Conservation (phyloP, 1,140 invertebrate genomes). For the Cotesia vestalis region DNA sequence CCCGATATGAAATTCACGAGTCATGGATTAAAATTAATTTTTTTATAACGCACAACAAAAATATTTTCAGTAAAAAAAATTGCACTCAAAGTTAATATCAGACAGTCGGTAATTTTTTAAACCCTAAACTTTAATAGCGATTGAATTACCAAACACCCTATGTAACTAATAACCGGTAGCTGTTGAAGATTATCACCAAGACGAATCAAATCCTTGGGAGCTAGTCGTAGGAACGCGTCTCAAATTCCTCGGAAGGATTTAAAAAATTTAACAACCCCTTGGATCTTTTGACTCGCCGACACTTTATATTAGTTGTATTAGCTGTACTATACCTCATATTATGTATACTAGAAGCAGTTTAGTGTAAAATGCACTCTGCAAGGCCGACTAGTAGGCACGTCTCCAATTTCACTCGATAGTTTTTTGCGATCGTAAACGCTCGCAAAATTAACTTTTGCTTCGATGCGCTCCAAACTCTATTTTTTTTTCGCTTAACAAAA, state of each 20-base stretch:
- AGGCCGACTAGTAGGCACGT: slow-evolving; percentile 45
- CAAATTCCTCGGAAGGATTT: slow-evolving; percentile 1
- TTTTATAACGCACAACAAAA: too few relatives aligned
- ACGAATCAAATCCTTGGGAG: slow-evolving; percentile 55
- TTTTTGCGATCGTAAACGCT: slow-evolving; percentile 61
- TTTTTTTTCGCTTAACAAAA: background rate
- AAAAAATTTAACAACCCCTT: slow-evolving; percentile 38
- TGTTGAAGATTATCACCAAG: slow-evolving; percentile 54
- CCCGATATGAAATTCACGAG: too few relatives aligned
- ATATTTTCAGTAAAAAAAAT: too few relatives aligned
- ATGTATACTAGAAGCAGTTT: too few relatives aligned
- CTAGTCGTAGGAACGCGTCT: slow-evolving; percentile 46
- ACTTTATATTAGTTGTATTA: slow-evolving; percentile 43
- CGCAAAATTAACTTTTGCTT: slow-evolving; percentile 30
- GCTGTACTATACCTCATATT: background rate
- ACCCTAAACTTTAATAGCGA: background rate
- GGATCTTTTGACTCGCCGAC: slow-evolving; percentile 55
- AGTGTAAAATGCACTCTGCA: background rate
- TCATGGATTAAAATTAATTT: too few relatives aligned
- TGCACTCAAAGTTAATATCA: too few relatives aligned
- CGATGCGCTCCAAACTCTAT: background rate
- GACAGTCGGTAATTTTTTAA: too few relatives aligned
- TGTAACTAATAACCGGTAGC: slow-evolving; percentile 58
- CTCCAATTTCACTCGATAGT: slow-evolving; percentile 60
- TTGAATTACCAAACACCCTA: background rate